Evolutionary conservation across 2,797 vertebrate species (phyloP), one percentile per base, ranked within the genome.

Genomic region (Gastrophryne carolinensis): DNA sequence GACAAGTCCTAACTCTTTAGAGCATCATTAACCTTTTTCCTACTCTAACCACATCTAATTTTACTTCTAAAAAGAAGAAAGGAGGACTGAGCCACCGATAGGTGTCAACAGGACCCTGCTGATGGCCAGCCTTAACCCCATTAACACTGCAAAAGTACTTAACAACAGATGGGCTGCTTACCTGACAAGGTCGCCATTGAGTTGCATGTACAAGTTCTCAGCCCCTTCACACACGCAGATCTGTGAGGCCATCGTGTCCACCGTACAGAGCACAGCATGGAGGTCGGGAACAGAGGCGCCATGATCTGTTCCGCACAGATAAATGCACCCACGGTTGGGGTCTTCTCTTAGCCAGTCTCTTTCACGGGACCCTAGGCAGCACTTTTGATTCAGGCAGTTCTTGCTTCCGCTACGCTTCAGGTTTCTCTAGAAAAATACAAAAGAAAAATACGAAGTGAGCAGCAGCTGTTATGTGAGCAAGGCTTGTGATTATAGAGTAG

Each of bases 171-270:
- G 10, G 19, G 24, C 13, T 3, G 4, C 87, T 83, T 88, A 98
- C 96, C 96, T 96, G 89, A 97, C 86, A 30, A 97, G 85, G 84
- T 98, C 97, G 84, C 97, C 97, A 0, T 98, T 95, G 72, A 98
- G 90, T 79, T 98, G 96, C 79, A 98, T 80, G 56, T 94, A 97
- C 62, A 98, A 91, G 57, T 85, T 89, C 37, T 92, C 87, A 75
- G 86, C 89, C 1, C 90, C 90, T 61, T 93, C 91, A 83, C 96
- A 92, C 54, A 90, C 84, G 15, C 95, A 95, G 57, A 98, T 92
- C 85, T 98, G 95, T 9, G 95, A 92, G 3, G 89, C 93, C 0
- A 91, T 90, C 23, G 95, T 97, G 62, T 88, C 92, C 74, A 94
- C 96, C 3, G 95, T 95, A 82, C 97, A 98, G 11, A 98, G 94